Percentiles rank a stretch among this genome's conserved stretches.
Evolutionary conservation across 2,888 invertebrate species (phyloP).

Genomic region (Tenthredo distinguenda): DNA sequence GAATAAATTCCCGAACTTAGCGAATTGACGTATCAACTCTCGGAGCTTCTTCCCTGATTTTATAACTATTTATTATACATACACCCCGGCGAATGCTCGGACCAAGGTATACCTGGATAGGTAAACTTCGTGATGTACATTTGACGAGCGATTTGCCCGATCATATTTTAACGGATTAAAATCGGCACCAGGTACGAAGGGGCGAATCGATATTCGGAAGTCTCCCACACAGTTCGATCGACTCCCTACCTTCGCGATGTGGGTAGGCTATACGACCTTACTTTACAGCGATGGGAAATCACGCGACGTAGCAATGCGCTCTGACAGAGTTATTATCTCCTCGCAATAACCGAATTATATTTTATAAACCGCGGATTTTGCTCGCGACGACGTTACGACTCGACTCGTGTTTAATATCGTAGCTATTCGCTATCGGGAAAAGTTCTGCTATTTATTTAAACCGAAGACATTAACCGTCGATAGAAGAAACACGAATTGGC

Average conservation of each 20-base stretch:
- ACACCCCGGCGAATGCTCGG: not conserved
- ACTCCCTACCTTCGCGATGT: constrained; percentile 26
- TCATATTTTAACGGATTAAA: constrained; percentile 50
- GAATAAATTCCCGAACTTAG: not conserved
- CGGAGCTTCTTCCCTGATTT: not conserved
- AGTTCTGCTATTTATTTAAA: not conserved
- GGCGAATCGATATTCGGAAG: constrained; percentile 44
- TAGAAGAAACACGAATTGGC: constrained; percentile 29
- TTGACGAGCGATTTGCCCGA: constrained; percentile 46
- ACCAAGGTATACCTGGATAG: not conserved
- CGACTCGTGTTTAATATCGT: not conserved
- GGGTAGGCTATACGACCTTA: constrained; percentile 22
- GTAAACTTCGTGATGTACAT: not conserved
- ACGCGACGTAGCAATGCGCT: constrained; percentile 41
- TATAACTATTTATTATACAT: not conserved
- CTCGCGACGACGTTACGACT: not conserved
- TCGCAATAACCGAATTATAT: not conserved
- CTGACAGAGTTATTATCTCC: constrained; percentile 32
- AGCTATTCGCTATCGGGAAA: not conserved
- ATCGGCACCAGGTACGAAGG: constrained; percentile 50
- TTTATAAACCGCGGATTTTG: not conserved
- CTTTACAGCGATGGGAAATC: constrained; percentile 16
- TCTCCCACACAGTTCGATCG: constrained; percentile 36
- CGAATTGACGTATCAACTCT: not conserved
- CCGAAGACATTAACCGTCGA: not conserved